Evolutionary conservation across 2,797 vertebrate genomes (phyloP).

Genomic region (Neosilurus hyrtlii): DNA sequence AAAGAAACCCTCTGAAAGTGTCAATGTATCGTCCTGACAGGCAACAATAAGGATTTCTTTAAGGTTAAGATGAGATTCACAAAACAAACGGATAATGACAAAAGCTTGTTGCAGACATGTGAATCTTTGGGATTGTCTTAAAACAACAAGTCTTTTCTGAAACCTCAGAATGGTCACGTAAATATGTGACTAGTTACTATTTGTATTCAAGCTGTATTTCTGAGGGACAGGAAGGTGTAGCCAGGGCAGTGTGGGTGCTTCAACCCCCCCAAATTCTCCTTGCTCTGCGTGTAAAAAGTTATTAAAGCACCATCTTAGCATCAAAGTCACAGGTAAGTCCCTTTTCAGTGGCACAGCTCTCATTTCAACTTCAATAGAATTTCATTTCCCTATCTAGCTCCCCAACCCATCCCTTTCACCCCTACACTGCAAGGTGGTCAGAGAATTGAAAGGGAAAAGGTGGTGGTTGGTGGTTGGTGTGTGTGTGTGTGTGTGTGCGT

Average conservation of each 20-base stretch:
- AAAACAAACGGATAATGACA: conserved; percentile 49
- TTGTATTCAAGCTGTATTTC: conserved; percentile 12
- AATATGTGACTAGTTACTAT: conserved; percentile 15
- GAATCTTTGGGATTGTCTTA: conserved; percentile 38
- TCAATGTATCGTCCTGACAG: conserved; percentile 61
- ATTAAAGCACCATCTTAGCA: conserved; percentile 51
- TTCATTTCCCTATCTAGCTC: conserved; percentile 40
- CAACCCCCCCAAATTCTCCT: not conserved
- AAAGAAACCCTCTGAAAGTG: conserved; percentile 61
- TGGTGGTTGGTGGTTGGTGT: not conserved
- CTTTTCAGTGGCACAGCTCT: conserved; percentile 41
- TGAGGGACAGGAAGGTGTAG: not conserved
- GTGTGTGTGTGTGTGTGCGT: conserved; percentile 19
- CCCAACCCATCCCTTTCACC: conserved; percentile 18
- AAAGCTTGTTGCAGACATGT: conserved; percentile 30
- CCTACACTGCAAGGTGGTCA: not conserved
- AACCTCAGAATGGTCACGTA: not conserved
- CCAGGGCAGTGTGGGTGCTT: not conserved
- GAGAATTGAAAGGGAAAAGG: conserved; percentile 9
- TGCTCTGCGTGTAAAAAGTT: conserved; percentile 45
- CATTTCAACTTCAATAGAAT: conserved; percentile 48
- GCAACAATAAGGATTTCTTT: conserved; percentile 53
- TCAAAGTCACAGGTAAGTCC: conserved; percentile 47
- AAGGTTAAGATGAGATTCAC: conserved; percentile 42
- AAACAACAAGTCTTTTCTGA: not conserved